Base-by-base conservation (phyloP, 2,888 invertebrate genomes). In the Drosophila cognata region DNA sequence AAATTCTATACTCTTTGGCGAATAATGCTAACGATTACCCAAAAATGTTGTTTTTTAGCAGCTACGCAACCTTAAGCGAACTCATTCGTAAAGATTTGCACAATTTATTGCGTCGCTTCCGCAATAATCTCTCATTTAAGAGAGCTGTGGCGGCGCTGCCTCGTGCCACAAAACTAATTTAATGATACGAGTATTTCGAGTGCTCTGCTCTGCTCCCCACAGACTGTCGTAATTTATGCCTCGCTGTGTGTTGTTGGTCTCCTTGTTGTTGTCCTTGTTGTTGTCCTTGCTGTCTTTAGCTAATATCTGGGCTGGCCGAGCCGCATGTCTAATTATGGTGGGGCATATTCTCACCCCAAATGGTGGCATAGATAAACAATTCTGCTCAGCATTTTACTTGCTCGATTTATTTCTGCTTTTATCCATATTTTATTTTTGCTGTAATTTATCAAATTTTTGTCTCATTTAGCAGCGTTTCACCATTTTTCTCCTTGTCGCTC, bases 391-490 rank as follows among this genome's bases (percentile, higher is more conserved):
- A 43, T 66, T 57, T 70, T 33, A 55, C 38, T 65, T 68, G 63
- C 67, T 70, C 56, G 57, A 70, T 76, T 71, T 67, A 62, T 59
- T 65, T 48, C 52, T 31, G 7, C 29, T 51, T 31, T 38, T 51
- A 25, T 36, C 35, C 13, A 55, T 46, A 57, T 62, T 35, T 25
- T 31, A 5, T 68, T 16, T 31, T 13, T 29, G 38, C 7, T 53
- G 67, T 71, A 74, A 84, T 89, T 85, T 89, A 86, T 86, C 85
- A 86, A 82, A 88, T 88, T 84, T 82, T 85, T 85, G 85, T 85
- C 74, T 89, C 85, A 89, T 68, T 68, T 68, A 64, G 76, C 82
- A 76, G 75, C 69, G 62, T 64, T 69, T 80, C 56, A 74, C 76
- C 66, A 38, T 56, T n/a, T n/a, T 66, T 69, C 55, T 31, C 43